phyloP scores from a whole-genome alignment of 2,797 vertebrate species.

The Tamandua tetradactyla region DNA sequence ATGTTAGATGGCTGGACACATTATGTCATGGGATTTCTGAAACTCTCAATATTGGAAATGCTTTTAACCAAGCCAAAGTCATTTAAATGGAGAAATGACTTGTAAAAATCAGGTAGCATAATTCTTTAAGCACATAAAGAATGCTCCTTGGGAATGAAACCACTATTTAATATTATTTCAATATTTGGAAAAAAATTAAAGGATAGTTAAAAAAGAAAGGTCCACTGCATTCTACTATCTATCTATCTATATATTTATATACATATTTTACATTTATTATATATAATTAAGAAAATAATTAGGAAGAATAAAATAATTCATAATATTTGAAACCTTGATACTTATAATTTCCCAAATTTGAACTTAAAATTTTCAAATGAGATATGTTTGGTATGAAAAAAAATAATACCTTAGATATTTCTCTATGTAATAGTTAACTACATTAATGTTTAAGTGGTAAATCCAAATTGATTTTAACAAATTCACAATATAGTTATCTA shows the following conservation, averaged over 20 bases:
- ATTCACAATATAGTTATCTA: not conserved
- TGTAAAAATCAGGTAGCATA: not conserved
- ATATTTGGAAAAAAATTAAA: not conserved
- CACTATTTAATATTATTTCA: not conserved
- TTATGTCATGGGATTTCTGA: not conserved
- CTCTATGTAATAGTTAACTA: not conserved
- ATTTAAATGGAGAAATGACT: conserved; percentile 25
- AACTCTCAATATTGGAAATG: not conserved
- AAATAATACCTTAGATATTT: not conserved
- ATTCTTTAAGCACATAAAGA: not conserved
- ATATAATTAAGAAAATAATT: conserved; percentile 12
- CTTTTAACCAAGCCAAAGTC: not conserved
- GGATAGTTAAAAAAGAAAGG: not conserved
- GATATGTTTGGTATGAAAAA: not conserved
- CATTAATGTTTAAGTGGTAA: not conserved
- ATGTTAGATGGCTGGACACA: not conserved
- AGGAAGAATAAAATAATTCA: not conserved
- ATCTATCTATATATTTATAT: not conserved
- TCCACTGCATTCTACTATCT: not conserved
- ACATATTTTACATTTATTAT: not conserved
- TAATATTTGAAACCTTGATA: not conserved
- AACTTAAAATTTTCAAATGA: not conserved
- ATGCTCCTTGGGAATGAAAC: not conserved
- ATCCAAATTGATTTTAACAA: not conserved
- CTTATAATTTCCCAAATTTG: not conserved